These are phyloP conservation scores for Porites divaricata DNA, from an alignment of 92 coral and sea anemone species.

Conservation along the genomic window DNA sequence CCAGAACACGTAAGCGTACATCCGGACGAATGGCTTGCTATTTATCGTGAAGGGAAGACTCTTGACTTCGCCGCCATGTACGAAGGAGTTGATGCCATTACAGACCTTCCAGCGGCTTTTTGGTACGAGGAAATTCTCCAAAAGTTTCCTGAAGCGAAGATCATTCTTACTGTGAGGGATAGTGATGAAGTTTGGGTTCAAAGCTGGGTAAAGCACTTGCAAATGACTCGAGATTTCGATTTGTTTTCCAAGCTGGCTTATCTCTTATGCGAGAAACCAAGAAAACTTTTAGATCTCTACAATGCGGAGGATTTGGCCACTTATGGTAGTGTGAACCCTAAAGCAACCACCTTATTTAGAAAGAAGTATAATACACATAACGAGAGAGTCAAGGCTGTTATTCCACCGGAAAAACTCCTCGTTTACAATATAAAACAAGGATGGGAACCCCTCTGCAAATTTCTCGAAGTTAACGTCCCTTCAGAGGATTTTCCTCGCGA, in stretches of 20 bases:
- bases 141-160: constrained; percentile 21
- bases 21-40: constrained; percentile 29
- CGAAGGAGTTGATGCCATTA: not conserved
- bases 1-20: constrained; percentile 44
- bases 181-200: constrained; percentile 36
- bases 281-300: not conserved
- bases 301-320: not conserved
- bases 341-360: constrained; percentile 14
- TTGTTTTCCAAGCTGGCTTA: not conserved
- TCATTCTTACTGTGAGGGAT: constrained; percentile 32
- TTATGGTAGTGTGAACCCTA: constrained; percentile 14
- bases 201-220: constrained; percentile 22
- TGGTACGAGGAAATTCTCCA: constrained; percentile 37
- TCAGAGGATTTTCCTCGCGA: constrained; percentile 38
- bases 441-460: constrained; percentile 53
- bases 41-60: constrained; percentile 1
- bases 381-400: constrained; percentile 42
- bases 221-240: not conserved
- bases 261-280: not conserved
- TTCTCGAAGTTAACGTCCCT: constrained; percentile 33
- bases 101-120: constrained; percentile 23
- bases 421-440: constrained; percentile 55
- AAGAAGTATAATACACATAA: constrained; percentile 49
- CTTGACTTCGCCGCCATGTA: constrained; percentile 51
- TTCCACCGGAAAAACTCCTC: constrained; percentile 29